Evolutionary conservation across 2,113 vertebrate species (phyloP).

Genomic region (Setophaga kirtlandii): DNA sequence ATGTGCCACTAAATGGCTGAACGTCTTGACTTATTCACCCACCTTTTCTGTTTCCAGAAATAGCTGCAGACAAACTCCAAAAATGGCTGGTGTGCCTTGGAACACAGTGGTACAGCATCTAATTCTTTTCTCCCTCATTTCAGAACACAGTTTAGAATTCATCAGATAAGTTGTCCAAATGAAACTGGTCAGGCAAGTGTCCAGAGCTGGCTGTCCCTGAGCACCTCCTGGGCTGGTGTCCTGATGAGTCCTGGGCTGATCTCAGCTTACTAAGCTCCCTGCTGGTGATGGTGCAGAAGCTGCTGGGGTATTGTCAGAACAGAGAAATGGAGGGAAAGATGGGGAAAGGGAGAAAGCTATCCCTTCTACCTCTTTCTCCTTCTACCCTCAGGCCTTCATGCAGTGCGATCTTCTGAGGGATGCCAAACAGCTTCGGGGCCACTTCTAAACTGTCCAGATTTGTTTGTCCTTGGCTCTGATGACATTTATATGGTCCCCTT

Average conservation of each 20-base stretch:
- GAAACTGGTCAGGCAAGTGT: background rate
- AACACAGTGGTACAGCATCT: background rate
- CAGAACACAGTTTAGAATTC: background rate
- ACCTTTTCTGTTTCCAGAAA: background rate
- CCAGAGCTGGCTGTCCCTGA: background rate
- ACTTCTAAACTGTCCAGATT: background rate
- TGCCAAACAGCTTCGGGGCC: background rate
- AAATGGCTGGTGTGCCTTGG: background rate
- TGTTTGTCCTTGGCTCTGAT: background rate
- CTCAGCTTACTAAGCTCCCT: background rate
- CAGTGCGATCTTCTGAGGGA: accelerated
- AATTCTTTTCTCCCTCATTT: background rate
- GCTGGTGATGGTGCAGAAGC: background rate
- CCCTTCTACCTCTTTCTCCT: background rate
- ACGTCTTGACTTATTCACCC: background rate
- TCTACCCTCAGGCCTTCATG: background rate
- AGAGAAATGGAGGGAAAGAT: background rate
- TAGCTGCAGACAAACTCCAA: background rate
- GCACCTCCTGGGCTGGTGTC: no score
- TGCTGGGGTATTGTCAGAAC: background rate
- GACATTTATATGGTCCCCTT: accelerated
- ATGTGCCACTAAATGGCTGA: background rate
- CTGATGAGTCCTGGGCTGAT: background rate
- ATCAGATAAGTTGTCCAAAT: background rate
- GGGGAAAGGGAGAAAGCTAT: background rate